A percentile compares a stretch with the other conserved stretches of the same genome.
Evolutionary conservation across 2,113 vertebrate genomes (phyloP).

Genomic region (Piaya cayana): DNA sequence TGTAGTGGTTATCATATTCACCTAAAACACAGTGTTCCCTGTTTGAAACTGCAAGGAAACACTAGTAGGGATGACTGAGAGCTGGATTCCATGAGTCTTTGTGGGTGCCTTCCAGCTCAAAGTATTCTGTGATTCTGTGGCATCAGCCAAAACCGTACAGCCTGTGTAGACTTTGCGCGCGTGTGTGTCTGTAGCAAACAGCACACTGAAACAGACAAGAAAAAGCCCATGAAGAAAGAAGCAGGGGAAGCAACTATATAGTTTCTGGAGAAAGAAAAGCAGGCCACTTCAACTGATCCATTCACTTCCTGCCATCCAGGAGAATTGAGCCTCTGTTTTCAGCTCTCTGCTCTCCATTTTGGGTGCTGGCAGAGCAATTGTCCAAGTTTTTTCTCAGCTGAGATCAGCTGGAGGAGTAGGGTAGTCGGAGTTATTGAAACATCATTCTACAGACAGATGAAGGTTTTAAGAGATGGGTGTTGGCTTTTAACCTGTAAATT

Average conservation of each 20-base stretch:
- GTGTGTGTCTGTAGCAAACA: rapidly evolving
- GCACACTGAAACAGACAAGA: not conserved
- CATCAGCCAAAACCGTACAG: not conserved
- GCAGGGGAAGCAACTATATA: rapidly evolving
- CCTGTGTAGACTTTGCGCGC: not conserved
- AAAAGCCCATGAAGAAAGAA: not conserved
- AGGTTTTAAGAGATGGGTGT: not conserved
- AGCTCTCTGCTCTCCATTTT: not conserved
- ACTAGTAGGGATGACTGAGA: rapidly evolving
- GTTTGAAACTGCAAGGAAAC: constrained; percentile 16
- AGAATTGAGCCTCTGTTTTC: not conserved
- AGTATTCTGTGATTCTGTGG: not conserved
- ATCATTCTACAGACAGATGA: not conserved
- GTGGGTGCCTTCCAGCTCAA: not conserved
- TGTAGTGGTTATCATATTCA: constrained; percentile 15
- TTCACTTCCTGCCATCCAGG: not conserved
- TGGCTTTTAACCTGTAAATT: not conserved
- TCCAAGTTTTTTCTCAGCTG: not conserved
- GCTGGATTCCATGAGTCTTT: rapidly evolving
- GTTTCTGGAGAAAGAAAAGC: not conserved
- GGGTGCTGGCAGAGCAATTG: not conserved
- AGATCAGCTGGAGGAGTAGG: not conserved
- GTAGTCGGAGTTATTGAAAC: not conserved
- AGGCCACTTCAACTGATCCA: rapidly evolving
- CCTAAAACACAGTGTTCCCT: not conserved